Conservation (phyloP, 2,888 invertebrate species). For the Drosophila mulleri region DNA sequence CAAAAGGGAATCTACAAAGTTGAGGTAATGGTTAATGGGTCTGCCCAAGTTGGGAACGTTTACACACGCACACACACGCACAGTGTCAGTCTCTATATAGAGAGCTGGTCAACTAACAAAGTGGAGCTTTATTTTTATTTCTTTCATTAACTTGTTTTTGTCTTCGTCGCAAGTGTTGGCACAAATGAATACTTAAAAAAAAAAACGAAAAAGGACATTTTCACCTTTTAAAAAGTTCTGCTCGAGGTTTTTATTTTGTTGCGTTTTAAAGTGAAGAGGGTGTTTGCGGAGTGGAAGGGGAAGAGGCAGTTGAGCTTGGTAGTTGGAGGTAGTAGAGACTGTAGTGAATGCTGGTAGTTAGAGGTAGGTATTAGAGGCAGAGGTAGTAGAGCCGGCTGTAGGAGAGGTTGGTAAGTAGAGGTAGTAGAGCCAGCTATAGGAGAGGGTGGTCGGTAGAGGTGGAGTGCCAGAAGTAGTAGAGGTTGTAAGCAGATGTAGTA, state of each 20-base stretch:
- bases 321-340: no score
- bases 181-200: slow-evolving; percentile 68
- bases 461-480: no score
- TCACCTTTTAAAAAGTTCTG: slow-evolving; percentile 51
- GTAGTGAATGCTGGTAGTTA: not conserved
- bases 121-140: slow-evolving; percentile 26
- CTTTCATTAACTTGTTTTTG: slow-evolving; percentile 61
- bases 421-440: no score
- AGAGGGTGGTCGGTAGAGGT: no score
- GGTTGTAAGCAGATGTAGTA: no score
- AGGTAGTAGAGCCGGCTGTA: not conserved
- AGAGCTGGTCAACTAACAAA: slow-evolving; percentile 3
- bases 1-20: slow-evolving; percentile 29
- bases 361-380: not conserved
- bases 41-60: slow-evolving; percentile 26
- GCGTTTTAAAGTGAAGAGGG: slow-evolving; percentile 28
- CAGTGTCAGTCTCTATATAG: not conserved
- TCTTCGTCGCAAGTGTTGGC: slow-evolving; percentile 52
- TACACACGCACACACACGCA: not conserved
- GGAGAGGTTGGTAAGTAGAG: no score
- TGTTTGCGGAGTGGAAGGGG: slow-evolving; percentile 1
- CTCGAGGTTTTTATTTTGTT: not conserved
- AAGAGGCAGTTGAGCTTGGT: not conserved
- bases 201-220: slow-evolving; percentile 51
- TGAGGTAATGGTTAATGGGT: slow-evolving; percentile 39